Percentiles rank a stretch among this genome's conserved stretches.
phyloP scores from a whole-genome alignment of 2,888 invertebrate genomes.

The Ormyrus thymus region DNA sequence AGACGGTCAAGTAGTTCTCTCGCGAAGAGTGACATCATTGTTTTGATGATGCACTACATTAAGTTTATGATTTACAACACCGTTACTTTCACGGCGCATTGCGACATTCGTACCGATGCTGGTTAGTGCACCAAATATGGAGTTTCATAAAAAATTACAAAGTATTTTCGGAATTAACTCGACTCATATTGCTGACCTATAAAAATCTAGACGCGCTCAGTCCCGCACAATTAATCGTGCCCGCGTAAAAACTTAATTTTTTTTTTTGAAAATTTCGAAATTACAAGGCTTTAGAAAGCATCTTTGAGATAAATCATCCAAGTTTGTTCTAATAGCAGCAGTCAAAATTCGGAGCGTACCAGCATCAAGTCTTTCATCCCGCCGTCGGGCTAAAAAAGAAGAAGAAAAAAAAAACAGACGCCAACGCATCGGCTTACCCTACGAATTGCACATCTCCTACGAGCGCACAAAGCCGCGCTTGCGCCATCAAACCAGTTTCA shows the following conservation, averaged over 20 bases:
- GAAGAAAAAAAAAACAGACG: too few relatives aligned
- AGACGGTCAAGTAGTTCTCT: background rate
- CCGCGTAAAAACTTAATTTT: slow-evolving; percentile 1
- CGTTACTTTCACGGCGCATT: slow-evolving; percentile 3
- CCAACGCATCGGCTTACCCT: background rate
- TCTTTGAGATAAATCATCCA: too few relatives aligned
- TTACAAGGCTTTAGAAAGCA: too few relatives aligned
- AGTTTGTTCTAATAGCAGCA: too few relatives aligned
- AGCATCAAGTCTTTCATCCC: too few relatives aligned
- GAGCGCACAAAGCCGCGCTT: background rate
- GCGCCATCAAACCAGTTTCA: slow-evolving; percentile 25
- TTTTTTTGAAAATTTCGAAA: background rate
- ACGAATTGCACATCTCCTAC: slow-evolving; percentile 8
- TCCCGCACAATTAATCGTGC: too few relatives aligned
- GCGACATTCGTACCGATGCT: slow-evolving; percentile 4
- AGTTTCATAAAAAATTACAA: background rate
- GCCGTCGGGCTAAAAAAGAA: too few relatives aligned
- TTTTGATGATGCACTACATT: slow-evolving; percentile 7
- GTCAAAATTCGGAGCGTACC: too few relatives aligned
- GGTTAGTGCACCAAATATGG: slow-evolving; percentile 11
- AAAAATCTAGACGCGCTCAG: too few relatives aligned
- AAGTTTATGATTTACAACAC: slow-evolving; percentile 14
- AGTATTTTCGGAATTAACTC: background rate
- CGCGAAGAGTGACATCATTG: slow-evolving; percentile 17
- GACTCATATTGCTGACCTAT: too few relatives aligned